A percentile compares a stretch with the other conserved stretches of the same genome.
Evolutionary conservation across 2,888 invertebrate species (phyloP).

Genomic region (Pseudococcus viburni): DNA sequence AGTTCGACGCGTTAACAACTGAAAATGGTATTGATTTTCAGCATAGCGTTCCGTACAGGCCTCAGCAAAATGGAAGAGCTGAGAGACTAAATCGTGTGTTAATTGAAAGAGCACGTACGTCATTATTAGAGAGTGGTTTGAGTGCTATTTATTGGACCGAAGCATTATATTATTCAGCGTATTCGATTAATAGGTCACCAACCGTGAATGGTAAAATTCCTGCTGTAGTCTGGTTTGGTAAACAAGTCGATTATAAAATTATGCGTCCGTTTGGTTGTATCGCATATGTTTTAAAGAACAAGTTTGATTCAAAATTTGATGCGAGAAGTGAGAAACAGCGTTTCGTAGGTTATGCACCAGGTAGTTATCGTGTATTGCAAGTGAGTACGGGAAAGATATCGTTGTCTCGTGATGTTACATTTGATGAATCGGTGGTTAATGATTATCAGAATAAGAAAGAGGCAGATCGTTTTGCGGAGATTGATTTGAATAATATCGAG

Average conservation of each 20-base stretch:
- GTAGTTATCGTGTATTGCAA: slow-evolving; percentile 11
- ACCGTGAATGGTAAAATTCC: slow-evolving; percentile 28
- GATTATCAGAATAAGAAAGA: background rate
- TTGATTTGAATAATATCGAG: background rate
- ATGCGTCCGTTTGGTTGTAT: background rate
- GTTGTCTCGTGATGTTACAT: background rate
- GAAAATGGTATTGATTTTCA: no score
- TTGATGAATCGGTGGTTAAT: background rate
- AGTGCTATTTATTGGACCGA: slow-evolving; percentile 20
- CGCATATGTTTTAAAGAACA: slow-evolving; percentile 7
- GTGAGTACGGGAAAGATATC: background rate
- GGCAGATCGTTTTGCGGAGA: no score
- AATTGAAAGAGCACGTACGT: no score
- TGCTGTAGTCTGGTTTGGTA: background rate
- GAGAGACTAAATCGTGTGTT: no score
- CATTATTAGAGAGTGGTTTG: background rate
- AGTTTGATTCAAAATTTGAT: no score
- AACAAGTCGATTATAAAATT: background rate
- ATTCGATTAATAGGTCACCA: slow-evolving; percentile 47
- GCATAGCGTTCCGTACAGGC: no score
- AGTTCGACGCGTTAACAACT: no score
- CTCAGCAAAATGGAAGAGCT: no score
- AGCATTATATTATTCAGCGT: slow-evolving; percentile 21
- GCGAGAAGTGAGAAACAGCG: no score
- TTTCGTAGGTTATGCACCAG: no score